A percentile compares a stretch with the other conserved stretches of the same genome.
Conservation (phyloP, 2,888 invertebrate genomes). For the Dasysyrphus albostriatus region DNA sequence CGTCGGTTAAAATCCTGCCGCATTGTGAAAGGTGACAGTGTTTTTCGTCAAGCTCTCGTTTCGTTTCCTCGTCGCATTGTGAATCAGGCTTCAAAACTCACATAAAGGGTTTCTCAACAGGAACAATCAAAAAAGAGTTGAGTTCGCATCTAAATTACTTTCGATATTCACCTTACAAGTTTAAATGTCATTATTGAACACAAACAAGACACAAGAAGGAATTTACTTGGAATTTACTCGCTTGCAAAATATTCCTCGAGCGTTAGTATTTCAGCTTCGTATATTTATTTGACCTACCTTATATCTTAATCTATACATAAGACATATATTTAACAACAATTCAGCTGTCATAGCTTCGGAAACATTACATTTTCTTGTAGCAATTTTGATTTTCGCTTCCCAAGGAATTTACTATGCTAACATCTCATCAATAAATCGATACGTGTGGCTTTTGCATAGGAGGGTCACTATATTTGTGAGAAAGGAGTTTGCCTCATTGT, state of each 20-base stretch:
- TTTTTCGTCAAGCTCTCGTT: too few species aligned
- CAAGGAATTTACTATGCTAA: constrained; percentile 10
- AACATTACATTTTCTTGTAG: constrained; percentile 26
- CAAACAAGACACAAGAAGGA: constrained; percentile 8
- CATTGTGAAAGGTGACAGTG: too few species aligned
- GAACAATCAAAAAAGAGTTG: too few species aligned
- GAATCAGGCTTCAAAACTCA: too few species aligned
- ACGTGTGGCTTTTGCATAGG: constrained; percentile 5
- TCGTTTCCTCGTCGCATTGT: too few species aligned
- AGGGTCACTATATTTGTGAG: neutral
- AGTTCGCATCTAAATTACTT: neutral
- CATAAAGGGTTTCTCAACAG: too few species aligned
- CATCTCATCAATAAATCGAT: constrained; percentile 35
- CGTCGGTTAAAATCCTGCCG: too few species aligned
- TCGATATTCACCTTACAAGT: neutral
- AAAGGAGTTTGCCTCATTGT: constrained; percentile 8
- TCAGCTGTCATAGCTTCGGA: neutral
- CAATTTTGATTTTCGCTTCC: constrained; percentile 46
- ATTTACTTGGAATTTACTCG: constrained; percentile 33
- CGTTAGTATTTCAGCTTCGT: neutral
- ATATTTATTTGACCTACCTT: neutral
- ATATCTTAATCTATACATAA: neutral
- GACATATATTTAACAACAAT: neutral
- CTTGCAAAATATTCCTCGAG: constrained; percentile 28
- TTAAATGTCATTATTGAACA: constrained; percentile 16